Conservation (phyloP, 1,140 invertebrate genomes). For the Bilobella aurantiaca region DNA sequence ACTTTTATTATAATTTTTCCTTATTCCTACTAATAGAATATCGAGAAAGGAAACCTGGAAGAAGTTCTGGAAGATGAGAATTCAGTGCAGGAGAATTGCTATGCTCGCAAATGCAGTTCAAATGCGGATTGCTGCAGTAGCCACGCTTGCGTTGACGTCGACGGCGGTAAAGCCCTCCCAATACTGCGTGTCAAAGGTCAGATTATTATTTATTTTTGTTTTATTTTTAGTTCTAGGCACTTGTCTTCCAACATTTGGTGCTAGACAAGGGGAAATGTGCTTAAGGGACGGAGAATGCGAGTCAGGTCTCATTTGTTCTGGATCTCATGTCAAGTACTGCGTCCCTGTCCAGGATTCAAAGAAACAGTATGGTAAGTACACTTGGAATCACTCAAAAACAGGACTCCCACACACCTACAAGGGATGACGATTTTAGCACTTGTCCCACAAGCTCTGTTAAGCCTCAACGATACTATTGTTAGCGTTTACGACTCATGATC, state of each 20-base stretch:
- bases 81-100: neutral
- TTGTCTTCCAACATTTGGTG: constrained; percentile 58
- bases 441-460: too few species aligned
- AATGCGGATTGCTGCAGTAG: constrained; percentile 68
- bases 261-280: constrained; percentile 63
- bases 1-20: neutral
- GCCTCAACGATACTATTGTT: neutral
- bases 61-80: constrained; percentile 31
- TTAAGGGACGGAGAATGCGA: constrained; percentile 62
- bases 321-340: constrained; percentile 51
- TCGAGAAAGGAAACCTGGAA: constrained; percentile 34
- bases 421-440: too few species aligned
- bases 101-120: constrained; percentile 52
- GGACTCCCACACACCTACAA: too few species aligned
- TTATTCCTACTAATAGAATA: constrained; percentile 22
- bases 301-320: constrained; percentile 56
- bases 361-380: constrained; percentile 65
- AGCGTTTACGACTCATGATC: neutral
- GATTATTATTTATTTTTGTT: constrained; percentile 6
- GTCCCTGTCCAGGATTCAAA: constrained; percentile 59
- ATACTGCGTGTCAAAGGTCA: neutral
- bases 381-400: too few species aligned
- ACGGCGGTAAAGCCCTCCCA: constrained; percentile 47
- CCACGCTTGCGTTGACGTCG: constrained; percentile 59
- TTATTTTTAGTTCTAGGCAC: constrained; percentile 50